A percentile compares a stretch with the other conserved stretches of the same genome.
Evolutionary conservation across 37 sponge, comb jelly and placozoan species (phyloP).

Genomic region (Bolinopsis microptera): DNA sequence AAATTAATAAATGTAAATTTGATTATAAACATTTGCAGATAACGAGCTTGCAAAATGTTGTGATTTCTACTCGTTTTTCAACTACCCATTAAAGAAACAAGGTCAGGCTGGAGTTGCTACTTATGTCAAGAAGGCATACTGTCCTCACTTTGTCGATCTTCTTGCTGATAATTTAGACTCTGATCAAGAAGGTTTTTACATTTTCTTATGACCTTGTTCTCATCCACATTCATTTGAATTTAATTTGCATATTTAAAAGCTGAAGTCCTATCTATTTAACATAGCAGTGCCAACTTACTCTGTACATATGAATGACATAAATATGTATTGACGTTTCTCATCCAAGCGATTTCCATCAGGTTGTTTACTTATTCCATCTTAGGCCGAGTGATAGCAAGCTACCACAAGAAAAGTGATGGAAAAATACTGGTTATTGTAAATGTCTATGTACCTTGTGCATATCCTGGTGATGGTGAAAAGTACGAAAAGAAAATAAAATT

Average conservation of each 20-base stretch:
- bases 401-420: background rate
- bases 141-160: background rate
- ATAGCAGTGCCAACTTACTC: background rate
- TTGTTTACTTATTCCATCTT: background rate
- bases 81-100: background rate
- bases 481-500: background rate
- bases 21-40: background rate
- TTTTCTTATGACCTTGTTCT: too few species aligned
- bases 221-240: background rate
- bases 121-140: conserved; percentile 9
- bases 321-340: too few species aligned
- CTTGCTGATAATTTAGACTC: background rate
- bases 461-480: background rate
- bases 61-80: conserved; percentile 25
- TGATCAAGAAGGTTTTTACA: background rate
- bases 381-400: background rate
- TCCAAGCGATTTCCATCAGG: too few species aligned
- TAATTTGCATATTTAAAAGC: too few species aligned
- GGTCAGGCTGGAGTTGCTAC: conserved; percentile 61
- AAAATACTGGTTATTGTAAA: background rate
- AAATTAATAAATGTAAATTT: background rate
- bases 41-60: conserved; percentile 4
- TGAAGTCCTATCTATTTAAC: too few species aligned
- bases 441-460: conserved; percentile 45
- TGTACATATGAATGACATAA: too few species aligned